Evolutionary conservation across 2,888 invertebrate genomes (phyloP).

Genomic region (Calliphora vomitoria): DNA sequence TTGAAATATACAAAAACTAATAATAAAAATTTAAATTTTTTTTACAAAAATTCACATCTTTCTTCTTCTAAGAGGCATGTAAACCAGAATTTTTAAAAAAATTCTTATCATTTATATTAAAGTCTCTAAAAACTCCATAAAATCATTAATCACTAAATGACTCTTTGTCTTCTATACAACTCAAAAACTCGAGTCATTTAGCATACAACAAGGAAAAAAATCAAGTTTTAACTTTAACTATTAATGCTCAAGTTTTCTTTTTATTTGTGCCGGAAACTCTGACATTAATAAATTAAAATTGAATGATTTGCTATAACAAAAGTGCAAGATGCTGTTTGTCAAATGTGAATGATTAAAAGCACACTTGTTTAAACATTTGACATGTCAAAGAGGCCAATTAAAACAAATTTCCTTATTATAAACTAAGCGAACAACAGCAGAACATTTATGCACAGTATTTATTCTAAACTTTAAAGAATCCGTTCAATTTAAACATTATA

Average conservation of each 20-base stretch:
- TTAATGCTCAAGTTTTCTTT: constrained; percentile 1
- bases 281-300: constrained; percentile 58
- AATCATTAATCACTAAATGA: constrained; percentile 24
- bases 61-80: background rate
- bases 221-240: background rate
- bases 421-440: background rate
- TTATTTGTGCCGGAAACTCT: constrained; percentile 54
- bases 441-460: constrained; percentile 24
- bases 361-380: constrained; percentile 70
- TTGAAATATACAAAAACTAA: too few species aligned
- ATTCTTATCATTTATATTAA: background rate
- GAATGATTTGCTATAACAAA: constrained; percentile 50
- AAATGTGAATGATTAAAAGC: constrained; percentile 66
- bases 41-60: too few species aligned
- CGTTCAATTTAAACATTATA: constrained; percentile 64
- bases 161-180: background rate
- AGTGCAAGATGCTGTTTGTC: constrained; percentile 44
- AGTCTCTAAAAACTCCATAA: background rate
- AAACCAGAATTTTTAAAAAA: background rate
- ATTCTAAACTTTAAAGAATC: constrained; percentile 56
- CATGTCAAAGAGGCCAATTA: constrained; percentile 68
- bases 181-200: constrained; percentile 9
- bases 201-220: background rate
- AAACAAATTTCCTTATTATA: constrained; percentile 60
- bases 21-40: background rate